These are phyloP conservation scores for Athene cunicularia DNA, from an alignment of 2,113 vertebrate genomes.

Conservation along the genomic window DNA sequence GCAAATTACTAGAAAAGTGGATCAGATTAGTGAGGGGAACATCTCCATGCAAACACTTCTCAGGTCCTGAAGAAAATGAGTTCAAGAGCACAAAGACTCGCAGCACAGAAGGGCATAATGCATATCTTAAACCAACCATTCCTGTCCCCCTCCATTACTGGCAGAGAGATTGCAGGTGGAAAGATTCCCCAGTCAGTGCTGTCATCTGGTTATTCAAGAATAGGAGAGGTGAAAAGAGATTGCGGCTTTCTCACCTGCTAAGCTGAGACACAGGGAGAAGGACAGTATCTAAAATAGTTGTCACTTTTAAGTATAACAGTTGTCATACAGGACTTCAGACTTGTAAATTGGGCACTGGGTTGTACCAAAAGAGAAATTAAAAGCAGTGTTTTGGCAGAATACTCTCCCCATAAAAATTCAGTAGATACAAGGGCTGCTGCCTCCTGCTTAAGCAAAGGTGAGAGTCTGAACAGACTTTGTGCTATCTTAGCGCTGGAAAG, in stretches of 20 bases:
- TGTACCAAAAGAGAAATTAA: neutral
- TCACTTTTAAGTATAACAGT: neutral
- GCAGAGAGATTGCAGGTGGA: neutral
- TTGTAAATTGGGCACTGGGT: neutral
- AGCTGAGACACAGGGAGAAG: neutral
- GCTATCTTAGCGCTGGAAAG: neutral
- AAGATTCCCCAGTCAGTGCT: neutral
- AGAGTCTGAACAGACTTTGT: neutral
- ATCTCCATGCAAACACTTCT: neutral
- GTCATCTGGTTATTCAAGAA: neutral
- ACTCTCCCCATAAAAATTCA: neutral
- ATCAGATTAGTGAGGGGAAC: slow-evolving; percentile 36
- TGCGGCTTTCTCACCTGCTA: neutral
- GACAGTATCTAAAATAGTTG: neutral
- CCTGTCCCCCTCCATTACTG: neutral
- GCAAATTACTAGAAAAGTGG: slow-evolving; percentile 59
- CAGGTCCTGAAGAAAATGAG: neutral
- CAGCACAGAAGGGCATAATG: neutral
- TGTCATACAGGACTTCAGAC: neutral
- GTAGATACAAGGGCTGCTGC: neutral
- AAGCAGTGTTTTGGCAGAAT: slow-evolving; percentile 11
- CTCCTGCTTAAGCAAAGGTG: neutral
- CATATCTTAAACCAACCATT: neutral
- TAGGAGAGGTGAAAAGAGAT: neutral
- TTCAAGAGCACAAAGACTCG: slow-evolving; percentile 21